These are phyloP conservation scores for Tyto alba DNA, from an alignment of 2,113 vertebrate genomes.

Conservation along the genomic window DNA sequence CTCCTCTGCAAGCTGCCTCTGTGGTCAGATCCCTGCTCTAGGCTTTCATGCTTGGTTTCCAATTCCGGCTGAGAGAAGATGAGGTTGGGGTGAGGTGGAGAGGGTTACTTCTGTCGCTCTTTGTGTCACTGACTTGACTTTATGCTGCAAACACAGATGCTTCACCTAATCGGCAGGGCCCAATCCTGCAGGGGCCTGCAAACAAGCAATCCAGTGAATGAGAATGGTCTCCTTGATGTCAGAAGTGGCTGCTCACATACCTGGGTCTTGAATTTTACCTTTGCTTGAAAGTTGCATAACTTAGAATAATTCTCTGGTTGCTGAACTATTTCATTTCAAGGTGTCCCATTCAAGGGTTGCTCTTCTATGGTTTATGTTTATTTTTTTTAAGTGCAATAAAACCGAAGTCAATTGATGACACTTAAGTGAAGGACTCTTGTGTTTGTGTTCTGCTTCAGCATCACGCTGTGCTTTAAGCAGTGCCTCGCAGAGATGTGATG, in stretches of 20 bases:
- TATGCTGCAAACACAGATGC: background rate
- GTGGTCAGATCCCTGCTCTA: background rate
- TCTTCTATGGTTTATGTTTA: background rate
- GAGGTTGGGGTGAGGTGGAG: background rate
- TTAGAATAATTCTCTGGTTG: background rate
- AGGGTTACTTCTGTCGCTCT: background rate
- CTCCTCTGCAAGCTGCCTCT: background rate
- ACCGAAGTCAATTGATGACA: background rate
- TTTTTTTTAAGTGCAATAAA: background rate
- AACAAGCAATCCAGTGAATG: background rate
- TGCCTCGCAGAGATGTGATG: background rate
- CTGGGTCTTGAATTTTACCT: background rate
- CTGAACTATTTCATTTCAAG: background rate
- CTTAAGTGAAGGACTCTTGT: slow-evolving; percentile 16
- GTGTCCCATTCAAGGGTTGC: background rate
- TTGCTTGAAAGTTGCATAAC: background rate
- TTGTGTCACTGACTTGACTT: background rate
- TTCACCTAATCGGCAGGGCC: background rate
- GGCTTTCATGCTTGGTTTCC: background rate
- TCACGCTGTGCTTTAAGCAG: slow-evolving; percentile 3
- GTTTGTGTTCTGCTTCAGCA: background rate
- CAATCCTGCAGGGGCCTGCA: background rate
- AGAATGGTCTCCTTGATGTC: background rate
- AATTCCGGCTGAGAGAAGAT: background rate
- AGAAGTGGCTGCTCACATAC: background rate